Evolutionary conservation across 2,888 invertebrate species (phyloP), one percentile per base, ranked within the genome.

Genomic region (Drosophila macrospina): DNA sequence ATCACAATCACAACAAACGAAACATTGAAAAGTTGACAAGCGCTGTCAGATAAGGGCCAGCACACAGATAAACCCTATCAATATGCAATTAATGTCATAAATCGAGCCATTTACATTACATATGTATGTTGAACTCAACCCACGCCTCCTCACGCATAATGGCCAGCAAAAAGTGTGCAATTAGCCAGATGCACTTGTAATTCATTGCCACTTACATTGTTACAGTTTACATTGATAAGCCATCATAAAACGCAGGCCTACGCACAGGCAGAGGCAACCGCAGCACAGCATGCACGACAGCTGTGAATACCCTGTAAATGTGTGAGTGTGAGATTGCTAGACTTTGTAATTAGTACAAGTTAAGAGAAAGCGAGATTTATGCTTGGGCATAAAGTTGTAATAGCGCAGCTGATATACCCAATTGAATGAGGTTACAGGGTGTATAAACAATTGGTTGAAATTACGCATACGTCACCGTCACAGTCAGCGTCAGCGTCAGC

Each of bases 1-100:
- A 47, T 50, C 15, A 55, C 28, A 51, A 26, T 7, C 36, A 55
- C 47, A 60, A 42, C 45, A 50, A 54, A 57, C 7, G 13, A 36
- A 48, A n/a, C 32, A 59, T 54, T 56, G 39, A 20, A 42, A 54
- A 63, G 47, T 57, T 66, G 32, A 41, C 60, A 56, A 8, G 45
- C 20, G 37, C n/a, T 13, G 61, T 36, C 36, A 32, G 34, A 45
- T 48, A 56, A 44, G 16, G 16, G 16, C 39, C 16, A 41, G 11
- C 50, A 66, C n/a, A 57, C 16, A 32, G 45, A 54, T 56, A 80
- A 79, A 81, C 79, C 85, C 76, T 69, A 79, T 82, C 68, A 87
- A 76, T 78, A 69, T 57, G 76, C 76, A 69, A 85, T 84, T 76
- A 78, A 70, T 69, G 74, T 61, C 69, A 67, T 74, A 50, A 56